Percentiles rank a stretch among this genome's conserved stretches.
Conservation (phyloP, 2,797 vertebrate genomes). For the Perodicticus potto region DNA sequence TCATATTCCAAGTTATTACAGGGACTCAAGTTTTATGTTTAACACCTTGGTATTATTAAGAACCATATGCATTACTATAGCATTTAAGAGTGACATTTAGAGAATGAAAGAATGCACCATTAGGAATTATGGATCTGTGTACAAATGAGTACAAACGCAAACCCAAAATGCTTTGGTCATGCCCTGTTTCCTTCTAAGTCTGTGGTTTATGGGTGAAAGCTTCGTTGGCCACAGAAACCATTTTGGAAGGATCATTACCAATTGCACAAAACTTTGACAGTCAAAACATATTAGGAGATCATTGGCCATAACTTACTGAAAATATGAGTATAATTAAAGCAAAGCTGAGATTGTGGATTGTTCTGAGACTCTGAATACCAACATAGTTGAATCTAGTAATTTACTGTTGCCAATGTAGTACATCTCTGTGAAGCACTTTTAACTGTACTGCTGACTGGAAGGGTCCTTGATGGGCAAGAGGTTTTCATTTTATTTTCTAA, state of each 20-base stretch:
- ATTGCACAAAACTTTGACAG: conserved; percentile 77
- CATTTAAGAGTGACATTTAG: conserved; percentile 73
- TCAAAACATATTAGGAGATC: conserved; percentile 73
- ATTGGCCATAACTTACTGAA: conserved; percentile 68
- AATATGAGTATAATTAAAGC: conserved; percentile 57
- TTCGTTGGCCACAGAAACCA: conserved; percentile 74
- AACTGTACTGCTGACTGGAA: neutral
- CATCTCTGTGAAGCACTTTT: neutral
- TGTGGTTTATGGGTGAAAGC: conserved; percentile 75
- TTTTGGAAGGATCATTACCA: conserved; percentile 77
- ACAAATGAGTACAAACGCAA: conserved; percentile 75
- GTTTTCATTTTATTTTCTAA: conserved; percentile 64
- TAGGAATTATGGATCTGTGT: conserved; percentile 71
- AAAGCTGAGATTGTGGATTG: conserved; percentile 29
- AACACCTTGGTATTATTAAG: conserved; percentile 57
- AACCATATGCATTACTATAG: conserved; percentile 25
- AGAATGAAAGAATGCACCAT: conserved; percentile 61
- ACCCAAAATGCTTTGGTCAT: conserved; percentile 59
- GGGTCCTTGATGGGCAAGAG: conserved; percentile 20
- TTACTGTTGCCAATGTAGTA: neutral
- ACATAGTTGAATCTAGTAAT: conserved; percentile 38
- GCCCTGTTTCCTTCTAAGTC: conserved; percentile 60
- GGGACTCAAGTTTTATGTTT: conserved; percentile 54
- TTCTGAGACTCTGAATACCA: conserved; percentile 40
- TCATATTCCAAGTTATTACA: conserved; percentile 37